phyloP scores from a whole-genome alignment of 2,888 invertebrate genomes.

The Diaperis boleti region DNA sequence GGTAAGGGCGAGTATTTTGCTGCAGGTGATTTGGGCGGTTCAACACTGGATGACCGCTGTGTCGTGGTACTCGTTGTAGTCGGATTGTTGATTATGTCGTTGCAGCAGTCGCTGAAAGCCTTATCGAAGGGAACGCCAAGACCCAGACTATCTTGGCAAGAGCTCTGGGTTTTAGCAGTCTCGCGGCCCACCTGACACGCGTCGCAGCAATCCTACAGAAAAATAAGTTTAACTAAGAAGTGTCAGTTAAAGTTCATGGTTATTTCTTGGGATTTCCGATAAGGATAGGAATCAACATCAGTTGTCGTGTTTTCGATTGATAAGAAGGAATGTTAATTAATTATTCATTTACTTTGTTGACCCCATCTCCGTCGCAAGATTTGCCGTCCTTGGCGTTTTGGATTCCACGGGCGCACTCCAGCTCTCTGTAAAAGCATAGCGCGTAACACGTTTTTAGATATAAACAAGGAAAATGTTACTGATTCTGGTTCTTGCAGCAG shows the following conservation, averaged over 20 bases:
- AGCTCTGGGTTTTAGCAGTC: constrained; percentile 69
- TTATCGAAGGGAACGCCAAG: constrained; percentile 72
- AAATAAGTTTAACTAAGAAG: not conserved
- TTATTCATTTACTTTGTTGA: constrained; percentile 54
- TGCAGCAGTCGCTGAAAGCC: constrained; percentile 74
- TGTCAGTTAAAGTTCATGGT: not conserved
- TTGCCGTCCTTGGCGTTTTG: constrained; percentile 66
- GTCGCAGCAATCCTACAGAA: constrained; percentile 72
- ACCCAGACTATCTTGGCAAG: constrained; percentile 70
- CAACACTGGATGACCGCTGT: constrained; percentile 33
- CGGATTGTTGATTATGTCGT: constrained; percentile 52
- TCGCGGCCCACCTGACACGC: constrained; percentile 75
- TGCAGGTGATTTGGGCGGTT: constrained; percentile 31
- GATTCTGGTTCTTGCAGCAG: constrained; percentile 71
- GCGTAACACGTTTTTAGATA: too few species aligned
- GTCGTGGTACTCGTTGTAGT: constrained; percentile 35
- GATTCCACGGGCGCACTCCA: constrained; percentile 69
- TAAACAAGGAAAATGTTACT: too few species aligned
- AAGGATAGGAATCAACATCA: not conserved
- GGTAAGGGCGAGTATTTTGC: constrained; percentile 33
- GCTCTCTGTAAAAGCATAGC: constrained; percentile 62
- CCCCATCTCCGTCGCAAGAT: constrained; percentile 43
- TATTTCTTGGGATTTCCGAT: too few species aligned
- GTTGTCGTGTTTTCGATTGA: too few species aligned
- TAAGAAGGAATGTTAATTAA: too few species aligned